Percentiles rank a stretch among this genome's conserved stretches.
phyloP scores from a whole-genome alignment of 2,888 invertebrate genomes.

The Cheilosia soror region DNA sequence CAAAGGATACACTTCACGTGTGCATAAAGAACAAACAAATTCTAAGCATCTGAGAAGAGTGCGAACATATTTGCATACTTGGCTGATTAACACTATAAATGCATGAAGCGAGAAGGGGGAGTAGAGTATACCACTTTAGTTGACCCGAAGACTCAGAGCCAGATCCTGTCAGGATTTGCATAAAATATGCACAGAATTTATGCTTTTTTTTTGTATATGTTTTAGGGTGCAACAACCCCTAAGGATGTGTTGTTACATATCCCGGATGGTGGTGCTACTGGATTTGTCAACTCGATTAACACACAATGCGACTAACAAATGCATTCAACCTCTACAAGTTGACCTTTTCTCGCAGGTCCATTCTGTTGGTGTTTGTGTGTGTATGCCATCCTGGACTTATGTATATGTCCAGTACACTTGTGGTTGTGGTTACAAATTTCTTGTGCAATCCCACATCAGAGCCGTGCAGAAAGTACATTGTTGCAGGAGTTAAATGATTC shows the following conservation, averaged over 20 bases:
- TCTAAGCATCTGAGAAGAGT: slow-evolving; percentile 39
- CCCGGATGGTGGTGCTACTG: slow-evolving; percentile 5
- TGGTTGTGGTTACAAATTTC: slow-evolving; percentile 9
- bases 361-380: not conserved
- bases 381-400: not conserved
- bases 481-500: slow-evolving; percentile 56
- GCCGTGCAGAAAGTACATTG: not conserved
- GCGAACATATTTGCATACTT: slow-evolving; percentile 73
- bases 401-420: slow-evolving; percentile 2
- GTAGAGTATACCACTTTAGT: slow-evolving; percentile 21
- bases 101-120: not conserved
- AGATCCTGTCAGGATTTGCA: slow-evolving; percentile 54
- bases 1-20: slow-evolving; percentile 32
- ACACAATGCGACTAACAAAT: slow-evolving; percentile 63
- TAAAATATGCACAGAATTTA: slow-evolving; percentile 60
- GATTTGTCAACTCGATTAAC: slow-evolving; percentile 69
- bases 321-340: slow-evolving; percentile 58
- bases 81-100: slow-evolving; percentile 63
- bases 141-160: slow-evolving; percentile 44
- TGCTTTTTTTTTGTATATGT: slow-evolving; percentile 11
- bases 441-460: not conserved
- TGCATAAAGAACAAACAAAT: not conserved
- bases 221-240: slow-evolving; percentile 52
- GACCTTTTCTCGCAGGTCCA: slow-evolving; percentile 44
- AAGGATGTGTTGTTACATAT: slow-evolving; percentile 52